phyloP scores from a whole-genome alignment of 2,888 invertebrate genomes.

The Cerceris ruficornis region DNA sequence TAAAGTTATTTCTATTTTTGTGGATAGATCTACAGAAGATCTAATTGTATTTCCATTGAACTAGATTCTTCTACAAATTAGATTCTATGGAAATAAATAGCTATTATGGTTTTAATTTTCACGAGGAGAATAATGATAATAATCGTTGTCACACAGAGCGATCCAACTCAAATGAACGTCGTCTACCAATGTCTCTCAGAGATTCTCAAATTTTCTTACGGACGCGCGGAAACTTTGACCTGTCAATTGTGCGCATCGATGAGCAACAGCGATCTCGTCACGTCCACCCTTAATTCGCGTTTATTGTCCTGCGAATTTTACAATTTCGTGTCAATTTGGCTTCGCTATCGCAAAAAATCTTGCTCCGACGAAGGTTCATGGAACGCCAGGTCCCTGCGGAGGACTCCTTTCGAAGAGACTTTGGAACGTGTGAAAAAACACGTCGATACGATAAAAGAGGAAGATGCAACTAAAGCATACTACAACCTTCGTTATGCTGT shows the following conservation, averaged over 20 bases:
- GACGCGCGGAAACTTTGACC: conserved; percentile 21
- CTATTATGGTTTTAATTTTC: not conserved
- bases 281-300: conserved; percentile 14
- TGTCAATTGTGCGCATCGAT: conserved; percentile 52
- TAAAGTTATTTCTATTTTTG: not conserved
- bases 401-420: conserved; percentile 48
- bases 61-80: not conserved
- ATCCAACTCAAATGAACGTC: conserved; percentile 31
- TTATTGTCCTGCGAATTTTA: conserved; percentile 45
- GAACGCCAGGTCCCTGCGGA: conserved; percentile 43
- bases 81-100: not conserved
- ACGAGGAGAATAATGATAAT: not conserved
- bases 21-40: not conserved
- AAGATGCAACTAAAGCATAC: conserved; percentile 8
- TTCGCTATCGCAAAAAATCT: conserved; percentile 44
- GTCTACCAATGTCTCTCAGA: conserved; percentile 50
- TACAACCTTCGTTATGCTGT: conserved; percentile 40
- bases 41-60: not conserved
- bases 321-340: conserved; percentile 58
- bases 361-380: conserved; percentile 39
- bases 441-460: not conserved
- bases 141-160: conserved; percentile 27
- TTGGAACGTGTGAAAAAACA: conserved; percentile 38
- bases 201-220: conserved; percentile 49
- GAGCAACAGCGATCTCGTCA: conserved; percentile 50